Evolutionary conservation across 1,140 invertebrate species (phyloP).

Genomic region (Drosophila kohkoa): DNA sequence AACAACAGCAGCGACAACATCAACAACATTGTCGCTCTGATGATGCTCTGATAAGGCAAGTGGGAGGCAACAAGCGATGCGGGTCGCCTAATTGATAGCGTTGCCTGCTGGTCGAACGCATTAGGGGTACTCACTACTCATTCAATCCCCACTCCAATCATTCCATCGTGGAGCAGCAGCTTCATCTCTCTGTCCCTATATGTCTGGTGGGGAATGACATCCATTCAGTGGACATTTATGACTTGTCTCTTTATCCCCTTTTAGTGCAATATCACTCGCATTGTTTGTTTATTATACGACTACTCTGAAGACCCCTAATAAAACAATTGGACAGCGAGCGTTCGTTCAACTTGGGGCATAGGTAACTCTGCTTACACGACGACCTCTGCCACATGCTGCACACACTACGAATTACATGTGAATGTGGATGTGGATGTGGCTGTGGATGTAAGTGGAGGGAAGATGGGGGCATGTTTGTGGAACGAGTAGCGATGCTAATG

Average conservation of each 20-base stretch:
- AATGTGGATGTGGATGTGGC: neutral
- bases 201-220: neutral
- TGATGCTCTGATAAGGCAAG: slow-evolving; percentile 61
- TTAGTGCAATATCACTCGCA: neutral
- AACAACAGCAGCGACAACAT: slow-evolving; percentile 35
- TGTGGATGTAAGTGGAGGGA: no score
- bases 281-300: slow-evolving; percentile 46
- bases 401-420: slow-evolving; percentile 1
- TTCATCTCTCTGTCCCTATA: neutral
- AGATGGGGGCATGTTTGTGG: no score
- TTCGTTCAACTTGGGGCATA: slow-evolving; percentile 21
- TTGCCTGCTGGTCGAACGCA: slow-evolving; percentile 31
- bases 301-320: slow-evolving; percentile 65
- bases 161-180: neutral
- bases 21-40: slow-evolving; percentile 36
- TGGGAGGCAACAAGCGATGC: slow-evolving; percentile 56
- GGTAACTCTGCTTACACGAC: slow-evolving; percentile 24
- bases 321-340: slow-evolving; percentile 58
- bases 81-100: slow-evolving; percentile 70
- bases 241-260: slow-evolving; percentile 4
- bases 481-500: slow-evolving; percentile 71
- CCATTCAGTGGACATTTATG: slow-evolving; percentile 21
- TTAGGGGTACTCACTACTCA: slow-evolving; percentile 52
- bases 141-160: slow-evolving; percentile 4
- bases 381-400: slow-evolving; percentile 24